These are phyloP conservation scores for Bubo scandiacus DNA, from an alignment of 2,113 vertebrate species.

Conservation along the genomic window DNA sequence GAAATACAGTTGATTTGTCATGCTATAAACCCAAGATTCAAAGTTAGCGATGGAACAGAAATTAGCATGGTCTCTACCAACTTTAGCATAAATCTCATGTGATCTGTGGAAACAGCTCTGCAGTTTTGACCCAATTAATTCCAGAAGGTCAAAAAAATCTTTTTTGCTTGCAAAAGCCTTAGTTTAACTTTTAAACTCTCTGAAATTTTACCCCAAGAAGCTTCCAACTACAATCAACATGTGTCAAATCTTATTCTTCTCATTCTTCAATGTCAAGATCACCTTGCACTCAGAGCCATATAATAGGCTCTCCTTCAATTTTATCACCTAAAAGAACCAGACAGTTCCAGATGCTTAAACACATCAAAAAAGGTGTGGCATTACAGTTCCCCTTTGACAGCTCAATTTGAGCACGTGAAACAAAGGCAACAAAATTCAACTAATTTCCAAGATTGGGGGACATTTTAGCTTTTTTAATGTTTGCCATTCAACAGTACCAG, in stretches of 20 bases:
- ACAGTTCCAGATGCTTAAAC: background rate
- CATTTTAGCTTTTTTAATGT: background rate
- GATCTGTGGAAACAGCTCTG: background rate
- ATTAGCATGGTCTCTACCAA: background rate
- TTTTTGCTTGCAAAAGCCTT: background rate
- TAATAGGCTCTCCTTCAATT: background rate
- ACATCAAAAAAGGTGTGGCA: background rate
- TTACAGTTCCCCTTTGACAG: background rate
- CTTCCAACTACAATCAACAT: accelerated
- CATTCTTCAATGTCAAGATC: background rate
- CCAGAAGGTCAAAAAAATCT: background rate
- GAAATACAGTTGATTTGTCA: background rate
- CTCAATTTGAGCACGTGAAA: background rate
- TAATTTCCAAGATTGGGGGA: background rate
- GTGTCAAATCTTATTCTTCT: background rate
- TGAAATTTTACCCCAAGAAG: background rate
- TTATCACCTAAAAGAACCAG: background rate
- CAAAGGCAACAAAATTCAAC: background rate
- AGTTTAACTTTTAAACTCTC: background rate
- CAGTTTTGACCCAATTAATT: background rate
- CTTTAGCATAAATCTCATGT: background rate
- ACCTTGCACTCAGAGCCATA: background rate
- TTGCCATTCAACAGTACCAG: background rate
- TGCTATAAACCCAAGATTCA: background rate
- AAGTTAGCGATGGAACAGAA: background rate